Evolutionary conservation across 2,113 vertebrate species (phyloP).

Genomic region (Canis aureus): DNA sequence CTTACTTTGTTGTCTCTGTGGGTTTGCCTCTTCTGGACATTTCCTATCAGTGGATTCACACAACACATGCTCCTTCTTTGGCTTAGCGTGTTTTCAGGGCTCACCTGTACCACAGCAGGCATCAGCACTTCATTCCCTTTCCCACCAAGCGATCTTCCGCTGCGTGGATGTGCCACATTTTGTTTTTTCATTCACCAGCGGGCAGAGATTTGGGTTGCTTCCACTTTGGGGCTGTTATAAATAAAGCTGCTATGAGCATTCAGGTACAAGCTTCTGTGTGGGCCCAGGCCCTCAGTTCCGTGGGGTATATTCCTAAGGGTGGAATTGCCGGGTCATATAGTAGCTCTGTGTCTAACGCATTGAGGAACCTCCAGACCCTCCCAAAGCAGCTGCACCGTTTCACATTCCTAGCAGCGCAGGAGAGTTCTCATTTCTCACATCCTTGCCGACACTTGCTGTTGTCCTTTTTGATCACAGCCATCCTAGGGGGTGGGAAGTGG

Average conservation of each 20-base stretch:
- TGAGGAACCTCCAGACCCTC: neutral
- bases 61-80: neutral
- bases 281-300: neutral
- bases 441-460: neutral
- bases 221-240: neutral
- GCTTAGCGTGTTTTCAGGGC: neutral
- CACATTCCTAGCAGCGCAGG: neutral
- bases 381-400: neutral
- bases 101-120: neutral
- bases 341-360: neutral
- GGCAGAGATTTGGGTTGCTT: neutral
- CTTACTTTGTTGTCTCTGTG: neutral
- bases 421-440: neutral
- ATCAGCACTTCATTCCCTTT: neutral
- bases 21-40: neutral
- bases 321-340: neutral
- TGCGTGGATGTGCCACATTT: neutral
- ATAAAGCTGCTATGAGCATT: neutral
- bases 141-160: neutral
- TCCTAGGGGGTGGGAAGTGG: neutral
- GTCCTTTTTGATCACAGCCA: neutral
- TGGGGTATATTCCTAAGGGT: neutral
- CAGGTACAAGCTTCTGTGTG: neutral
- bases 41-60: neutral
- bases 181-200: neutral